Conservation (phyloP, 1,140 invertebrate species). For the Antheraea mylitta region DNA sequence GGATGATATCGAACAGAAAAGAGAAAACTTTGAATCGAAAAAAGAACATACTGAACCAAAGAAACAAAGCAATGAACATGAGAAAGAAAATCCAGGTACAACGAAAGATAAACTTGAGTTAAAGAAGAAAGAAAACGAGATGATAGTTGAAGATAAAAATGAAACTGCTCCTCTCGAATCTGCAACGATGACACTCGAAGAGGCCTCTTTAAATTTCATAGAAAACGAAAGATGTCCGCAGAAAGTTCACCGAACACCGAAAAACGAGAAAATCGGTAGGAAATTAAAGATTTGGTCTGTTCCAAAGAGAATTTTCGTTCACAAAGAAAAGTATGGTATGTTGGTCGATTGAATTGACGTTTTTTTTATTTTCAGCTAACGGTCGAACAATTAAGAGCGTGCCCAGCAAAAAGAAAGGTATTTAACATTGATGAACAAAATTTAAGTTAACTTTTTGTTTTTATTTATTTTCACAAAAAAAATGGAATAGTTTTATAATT, state of each 20-base stretch:
- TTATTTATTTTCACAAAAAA: background rate
- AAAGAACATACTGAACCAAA: background rate
- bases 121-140: background rate
- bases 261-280: slow-evolving; percentile 40
- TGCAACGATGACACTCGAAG: background rate
- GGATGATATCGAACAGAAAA: too few relatives aligned
- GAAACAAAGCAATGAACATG: background rate
- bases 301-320: slow-evolving; percentile 21
- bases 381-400: slow-evolving; percentile 32
- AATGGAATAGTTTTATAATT: too few relatives aligned
- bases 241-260: slow-evolving; percentile 20
- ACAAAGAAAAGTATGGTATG: slow-evolving; percentile 22
- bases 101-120: background rate
- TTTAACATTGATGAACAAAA: background rate
- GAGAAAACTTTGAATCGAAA: background rate
- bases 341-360: slow-evolving; percentile 14
- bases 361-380: slow-evolving; percentile 40
- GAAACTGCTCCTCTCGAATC: background rate
- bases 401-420: slow-evolving; percentile 42
- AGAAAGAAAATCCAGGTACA: background rate
- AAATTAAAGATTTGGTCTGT: slow-evolving; percentile 22
- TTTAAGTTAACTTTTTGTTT: background rate
- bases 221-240: slow-evolving; percentile 10
- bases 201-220: slow-evolving; percentile 14
- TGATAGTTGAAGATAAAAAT: slow-evolving; percentile 4